A percentile compares a stretch with the other conserved stretches of the same genome.
Evolutionary conservation across 1,140 invertebrate species (phyloP).

Genomic region (Cyclina sinensis): DNA sequence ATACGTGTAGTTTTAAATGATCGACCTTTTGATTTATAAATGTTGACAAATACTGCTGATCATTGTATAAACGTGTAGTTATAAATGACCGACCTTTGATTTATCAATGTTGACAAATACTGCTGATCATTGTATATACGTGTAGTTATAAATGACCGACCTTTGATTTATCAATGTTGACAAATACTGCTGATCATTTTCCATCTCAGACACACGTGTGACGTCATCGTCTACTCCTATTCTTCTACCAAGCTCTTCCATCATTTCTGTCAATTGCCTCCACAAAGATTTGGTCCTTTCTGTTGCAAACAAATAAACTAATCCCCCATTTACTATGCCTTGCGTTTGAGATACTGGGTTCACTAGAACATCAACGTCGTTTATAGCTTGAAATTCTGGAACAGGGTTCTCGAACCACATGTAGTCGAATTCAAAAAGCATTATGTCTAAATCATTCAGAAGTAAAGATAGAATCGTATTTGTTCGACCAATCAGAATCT

Average conservation of each 20-base stretch:
- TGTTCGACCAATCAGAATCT: constrained; percentile 73
- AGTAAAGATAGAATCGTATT: constrained; percentile 71
- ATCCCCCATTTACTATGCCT: neutral
- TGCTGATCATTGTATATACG: no score
- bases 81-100: no score
- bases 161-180: constrained; percentile 16
- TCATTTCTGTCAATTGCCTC: constrained; percentile 2
- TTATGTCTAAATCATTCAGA: constrained; percentile 67
- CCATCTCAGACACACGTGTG: neutral
- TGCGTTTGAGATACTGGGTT: constrained; percentile 65
- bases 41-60: no score
- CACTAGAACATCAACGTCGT: constrained; percentile 69
- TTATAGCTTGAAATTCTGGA: constrained; percentile 42
- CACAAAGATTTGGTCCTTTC: constrained; percentile 10
- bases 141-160: no score
- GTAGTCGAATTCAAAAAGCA: constrained; percentile 80
- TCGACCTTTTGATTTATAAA: no score
- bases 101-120: no score
- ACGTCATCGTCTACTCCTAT: neutral
- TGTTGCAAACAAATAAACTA: constrained; percentile 29
- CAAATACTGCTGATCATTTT: constrained; percentile 43
- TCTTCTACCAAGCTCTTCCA: neutral
- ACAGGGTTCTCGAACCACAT: constrained; percentile 76
- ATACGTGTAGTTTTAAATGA: no score
- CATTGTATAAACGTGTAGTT: no score